Percentiles rank a stretch among this genome's conserved stretches.
Conservation (phyloP, 2,113 vertebrate species). For the Platichthys flesus region DNA sequence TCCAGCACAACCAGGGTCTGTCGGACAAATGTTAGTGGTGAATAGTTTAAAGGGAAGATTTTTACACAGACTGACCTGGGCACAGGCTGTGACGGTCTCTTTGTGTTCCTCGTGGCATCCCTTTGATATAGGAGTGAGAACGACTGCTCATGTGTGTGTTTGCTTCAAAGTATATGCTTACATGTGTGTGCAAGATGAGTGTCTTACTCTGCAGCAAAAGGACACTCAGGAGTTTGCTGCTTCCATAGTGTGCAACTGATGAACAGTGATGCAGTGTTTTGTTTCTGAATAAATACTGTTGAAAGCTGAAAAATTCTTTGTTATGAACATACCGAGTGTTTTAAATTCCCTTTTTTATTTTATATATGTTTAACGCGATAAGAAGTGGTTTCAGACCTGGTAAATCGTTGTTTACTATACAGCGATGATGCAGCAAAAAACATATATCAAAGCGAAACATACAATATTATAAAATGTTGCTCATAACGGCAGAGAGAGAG, state of each 20-base stretch:
- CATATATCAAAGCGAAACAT: slow-evolving; percentile 54
- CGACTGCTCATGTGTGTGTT: neutral
- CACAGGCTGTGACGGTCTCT: slow-evolving; percentile 40
- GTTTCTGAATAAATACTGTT: slow-evolving; percentile 34
- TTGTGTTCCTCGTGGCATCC: slow-evolving; percentile 29
- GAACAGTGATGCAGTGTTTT: slow-evolving; percentile 22
- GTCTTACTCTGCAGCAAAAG: slow-evolving; percentile 18
- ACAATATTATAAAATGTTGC: slow-evolving; percentile 21
- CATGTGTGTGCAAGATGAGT: slow-evolving; percentile 36
- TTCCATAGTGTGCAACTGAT: slow-evolving; percentile 33
- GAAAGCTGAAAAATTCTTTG: slow-evolving; percentile 29
- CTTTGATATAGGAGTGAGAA: neutral
- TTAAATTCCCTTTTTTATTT: slow-evolving; percentile 8
- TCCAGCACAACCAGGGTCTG: slow-evolving; percentile 31
- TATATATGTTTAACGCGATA: slow-evolving; percentile 24
- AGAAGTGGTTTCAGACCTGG: slow-evolving; percentile 20
- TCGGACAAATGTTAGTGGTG: slow-evolving; percentile 57
- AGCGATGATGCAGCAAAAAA: slow-evolving; percentile 50
- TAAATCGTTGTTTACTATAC: slow-evolving; percentile 8
- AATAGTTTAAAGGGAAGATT: slow-evolving; percentile 70
- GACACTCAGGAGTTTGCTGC: slow-evolving; percentile 22
- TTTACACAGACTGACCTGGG: slow-evolving; percentile 50
- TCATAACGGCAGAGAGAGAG: slow-evolving; percentile 16
- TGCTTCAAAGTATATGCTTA: slow-evolving; percentile 8
- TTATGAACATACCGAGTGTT: slow-evolving; percentile 29